phyloP scores from a whole-genome alignment of 2,797 vertebrate genomes.

The Jordanella pulchra region DNA sequence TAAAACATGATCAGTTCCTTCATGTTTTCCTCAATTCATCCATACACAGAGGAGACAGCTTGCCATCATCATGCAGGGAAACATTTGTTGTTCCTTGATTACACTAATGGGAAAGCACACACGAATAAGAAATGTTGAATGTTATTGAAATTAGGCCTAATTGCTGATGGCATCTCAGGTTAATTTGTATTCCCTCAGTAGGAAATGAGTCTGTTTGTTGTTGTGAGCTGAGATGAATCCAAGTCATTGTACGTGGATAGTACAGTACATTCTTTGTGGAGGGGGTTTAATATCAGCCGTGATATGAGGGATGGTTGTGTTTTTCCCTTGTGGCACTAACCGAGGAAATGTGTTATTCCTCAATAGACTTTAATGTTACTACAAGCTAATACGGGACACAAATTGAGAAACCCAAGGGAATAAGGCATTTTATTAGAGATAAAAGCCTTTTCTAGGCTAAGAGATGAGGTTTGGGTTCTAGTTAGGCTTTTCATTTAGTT shows the following conservation, averaged over 20 bases:
- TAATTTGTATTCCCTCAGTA: conserved; percentile 82
- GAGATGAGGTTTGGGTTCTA: background rate
- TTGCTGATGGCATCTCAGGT: conserved; percentile 84
- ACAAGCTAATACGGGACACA: background rate
- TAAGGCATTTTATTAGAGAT: background rate
- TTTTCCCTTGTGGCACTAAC: background rate
- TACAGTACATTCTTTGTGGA: conserved; percentile 43
- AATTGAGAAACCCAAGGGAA: background rate
- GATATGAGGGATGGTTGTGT: conserved; percentile 1
- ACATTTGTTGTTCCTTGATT: conserved; percentile 85
- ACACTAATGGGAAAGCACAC: conserved; percentile 81
- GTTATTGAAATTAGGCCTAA: conserved; percentile 86
- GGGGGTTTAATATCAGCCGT: conserved; percentile 23
- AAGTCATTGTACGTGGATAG: conserved; percentile 48
- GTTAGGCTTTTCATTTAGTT: background rate
- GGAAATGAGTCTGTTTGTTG: conserved; percentile 75
- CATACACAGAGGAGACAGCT: conserved; percentile 67
- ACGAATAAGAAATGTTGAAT: conserved; percentile 82
- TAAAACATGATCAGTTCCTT: conserved; percentile 77
- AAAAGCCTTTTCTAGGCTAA: background rate
- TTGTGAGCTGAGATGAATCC: conserved; percentile 60
- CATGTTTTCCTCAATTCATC: conserved; percentile 77
- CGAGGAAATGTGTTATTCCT: background rate
- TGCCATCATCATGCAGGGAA: conserved; percentile 81
- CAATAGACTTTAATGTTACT: background rate